phyloP scores from a whole-genome alignment of 2,888 invertebrate species.

The Tipula unca region DNA sequence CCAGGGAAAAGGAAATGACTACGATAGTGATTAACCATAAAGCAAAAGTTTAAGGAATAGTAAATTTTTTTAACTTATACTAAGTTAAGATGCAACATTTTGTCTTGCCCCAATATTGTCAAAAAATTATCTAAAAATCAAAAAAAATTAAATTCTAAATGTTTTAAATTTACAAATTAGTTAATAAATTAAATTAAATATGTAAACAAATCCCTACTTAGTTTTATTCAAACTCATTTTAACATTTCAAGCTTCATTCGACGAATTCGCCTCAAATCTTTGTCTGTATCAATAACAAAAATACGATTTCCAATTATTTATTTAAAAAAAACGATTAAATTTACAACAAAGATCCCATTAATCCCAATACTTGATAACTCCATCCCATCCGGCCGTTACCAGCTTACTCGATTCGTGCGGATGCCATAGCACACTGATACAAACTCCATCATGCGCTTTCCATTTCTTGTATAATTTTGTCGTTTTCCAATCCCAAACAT shows the following conservation, averaged over 20 bases:
- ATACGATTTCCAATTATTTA: neutral
- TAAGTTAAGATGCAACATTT: neutral
- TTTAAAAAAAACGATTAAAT: neutral
- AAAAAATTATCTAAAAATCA: neutral
- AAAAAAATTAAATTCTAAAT: neutral
- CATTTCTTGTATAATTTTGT: slow-evolving; percentile 97
- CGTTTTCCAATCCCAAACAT: slow-evolving; percentile 99
- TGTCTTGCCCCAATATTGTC: neutral
- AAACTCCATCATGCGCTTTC: slow-evolving; percentile 98
- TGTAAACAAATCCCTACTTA: neutral
- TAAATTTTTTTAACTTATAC: neutral
- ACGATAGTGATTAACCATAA: slow-evolving; percentile 56
- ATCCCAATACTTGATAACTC: slow-evolving; percentile 97
- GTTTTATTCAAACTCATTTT: too few relatives aligned
- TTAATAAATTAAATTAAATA: neutral
- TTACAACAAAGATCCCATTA: slow-evolving; percentile 41
- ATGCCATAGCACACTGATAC: slow-evolving; percentile 93
- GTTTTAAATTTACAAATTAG: neutral
- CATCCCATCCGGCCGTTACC: slow-evolving; percentile 99
- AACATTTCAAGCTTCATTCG: too few relatives aligned
- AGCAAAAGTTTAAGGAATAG: neutral
- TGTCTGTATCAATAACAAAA: too few relatives aligned
- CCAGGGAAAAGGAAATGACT: slow-evolving; percentile 50
- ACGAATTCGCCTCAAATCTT: too few relatives aligned
- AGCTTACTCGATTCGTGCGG: slow-evolving; percentile 97